Base-by-base conservation (phyloP, 2,888 invertebrate genomes). In the Dasypolia templi region DNA sequence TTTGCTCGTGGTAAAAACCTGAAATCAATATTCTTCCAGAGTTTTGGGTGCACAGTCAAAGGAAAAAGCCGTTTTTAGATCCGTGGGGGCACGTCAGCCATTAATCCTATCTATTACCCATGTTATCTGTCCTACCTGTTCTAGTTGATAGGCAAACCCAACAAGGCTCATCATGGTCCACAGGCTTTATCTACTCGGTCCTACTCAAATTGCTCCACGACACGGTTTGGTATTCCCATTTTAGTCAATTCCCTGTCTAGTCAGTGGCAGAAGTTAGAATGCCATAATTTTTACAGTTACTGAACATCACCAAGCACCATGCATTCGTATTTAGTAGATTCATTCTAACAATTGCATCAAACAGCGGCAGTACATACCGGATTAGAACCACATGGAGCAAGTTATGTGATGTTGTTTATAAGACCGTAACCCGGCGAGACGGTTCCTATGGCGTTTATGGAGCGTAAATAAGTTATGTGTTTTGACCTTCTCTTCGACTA, bases 401-500 rank as follows among this genome's bases (percentile, higher is more conserved):
- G 63, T 56, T 75, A 64, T 80, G 67, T 71, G 61, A 56, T 75
- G 64, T 75, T 81, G 84, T 75, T 81, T 65, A 72, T 81, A 72
- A 76, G 81, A 76, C 82, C 67, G 84, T 81, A 76, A 71, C 66
- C 53, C 58, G 56, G 17, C 62, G 55, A 71, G 65, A 44, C 69
- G 55, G 46, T 66, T 76, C 51, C 84, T 58, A 59, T 59, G 32
- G 49, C 46, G 61, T 77, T 83, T 83, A 83, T 83, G 75, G 69
- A 53, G 75, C 64, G 59, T 79, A 80, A 83, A 80, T 73, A 80
- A 83, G n/a, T 66, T 80, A 66, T 58, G 56, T 66, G 79, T 77
- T 82, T 51, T 77, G 61, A 78, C 42, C 55, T 32, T 32, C 42
- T 67, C 26, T 49, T 81, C 29, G 32, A 81, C 22, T 51, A 58